phyloP scores from a whole-genome alignment of 2,888 invertebrate species.

The Tipula unca region DNA sequence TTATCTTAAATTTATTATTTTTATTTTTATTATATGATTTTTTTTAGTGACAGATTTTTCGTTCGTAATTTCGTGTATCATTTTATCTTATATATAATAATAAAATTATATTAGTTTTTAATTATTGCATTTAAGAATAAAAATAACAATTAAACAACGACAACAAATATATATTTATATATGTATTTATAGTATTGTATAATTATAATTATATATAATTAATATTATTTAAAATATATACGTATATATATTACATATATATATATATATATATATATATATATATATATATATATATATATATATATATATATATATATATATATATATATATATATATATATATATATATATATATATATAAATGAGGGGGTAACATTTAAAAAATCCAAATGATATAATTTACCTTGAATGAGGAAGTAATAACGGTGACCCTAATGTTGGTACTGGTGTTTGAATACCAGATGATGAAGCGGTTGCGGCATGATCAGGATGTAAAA shows the following conservation, averaged over 20 bases:
- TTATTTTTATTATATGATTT: too few relatives aligned
- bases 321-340: neutral
- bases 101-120: too few relatives aligned
- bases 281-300: neutral
- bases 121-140: too few relatives aligned
- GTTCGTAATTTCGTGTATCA: too few relatives aligned
- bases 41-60: too few relatives aligned
- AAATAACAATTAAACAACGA: too few relatives aligned
- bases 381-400: neutral
- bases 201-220: neutral
- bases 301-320: neutral
- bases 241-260: too few relatives aligned
- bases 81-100: too few relatives aligned
- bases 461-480: constrained; percentile 47
- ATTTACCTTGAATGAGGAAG: constrained; percentile 51
- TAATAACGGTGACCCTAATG: constrained; percentile 45
- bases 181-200: too few relatives aligned
- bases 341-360: neutral
- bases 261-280: neutral
- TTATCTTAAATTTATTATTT: too few relatives aligned
- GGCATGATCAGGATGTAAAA: constrained; percentile 81
- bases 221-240: neutral
- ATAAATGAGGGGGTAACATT: neutral
- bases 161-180: too few relatives aligned
- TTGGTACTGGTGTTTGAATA: constrained; percentile 36